Base-by-base conservation (phyloP, 2,113 vertebrate genomes). In the Hirundichthys speculiger region DNA sequence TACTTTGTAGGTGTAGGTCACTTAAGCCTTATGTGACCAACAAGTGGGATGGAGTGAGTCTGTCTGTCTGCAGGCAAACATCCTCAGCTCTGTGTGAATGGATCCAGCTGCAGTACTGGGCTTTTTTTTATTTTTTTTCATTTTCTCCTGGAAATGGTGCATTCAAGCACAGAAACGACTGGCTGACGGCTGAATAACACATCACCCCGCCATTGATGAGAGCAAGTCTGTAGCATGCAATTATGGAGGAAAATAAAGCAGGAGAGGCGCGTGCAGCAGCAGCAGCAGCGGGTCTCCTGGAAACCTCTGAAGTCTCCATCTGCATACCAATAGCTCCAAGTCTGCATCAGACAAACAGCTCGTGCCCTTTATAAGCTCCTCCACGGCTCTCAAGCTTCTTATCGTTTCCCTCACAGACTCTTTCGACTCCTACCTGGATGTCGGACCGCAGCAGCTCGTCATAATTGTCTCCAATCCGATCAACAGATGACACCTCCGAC, bases 391-490 rank as follows among this genome's bases (percentile, higher is more conserved):
- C 20, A n/a, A 24, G 19, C 1, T 11, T 27, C 24, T 21, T 14
- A 13, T 50, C 2, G 5, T 39, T 4, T 24, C 24, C 3, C 6
- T 4, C 13, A 8, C 12, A 7, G 39, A 21, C 41, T 22, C 53
- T 22, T 20, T 47, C 46, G 19, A 34, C 21, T 68, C 84, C 24
- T 83, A 91, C 88, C 88, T 91, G 85, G 25, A 81, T 64, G 54
- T 82, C 59, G 54, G 68, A 74, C 67, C 79, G 61, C 54, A 41
- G 75, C 70, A 73, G 70, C 73, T 84, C 88, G 86, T 91, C 55
- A 67, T 78, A 71, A 79, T 53, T 59, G 60, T 75, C 55, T 87
- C 78, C 76, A 48, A 83, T 84, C 80, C 77, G 59, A 83, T 89
- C 80, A 86, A 85, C 86, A 88, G 84, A 87, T 85, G 81, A 47